These are phyloP conservation scores for Rhodinocichla rosea DNA, from an alignment of 2,113 vertebrate species.

Conservation along the genomic window DNA sequence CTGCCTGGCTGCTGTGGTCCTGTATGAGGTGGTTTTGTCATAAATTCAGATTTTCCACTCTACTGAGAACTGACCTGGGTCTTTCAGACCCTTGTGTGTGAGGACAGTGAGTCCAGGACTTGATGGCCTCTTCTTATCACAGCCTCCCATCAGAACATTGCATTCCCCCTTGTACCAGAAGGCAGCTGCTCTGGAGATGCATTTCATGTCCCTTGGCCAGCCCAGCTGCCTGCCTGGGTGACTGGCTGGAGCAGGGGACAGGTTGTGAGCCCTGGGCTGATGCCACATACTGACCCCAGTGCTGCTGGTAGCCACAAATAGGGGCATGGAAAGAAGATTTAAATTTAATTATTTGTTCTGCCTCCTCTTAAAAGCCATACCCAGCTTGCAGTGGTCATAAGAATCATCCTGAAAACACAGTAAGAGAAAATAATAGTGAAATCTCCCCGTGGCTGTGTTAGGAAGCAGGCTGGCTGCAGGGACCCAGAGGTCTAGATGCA, in stretches of 20 bases:
- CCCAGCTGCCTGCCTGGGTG: neutral
- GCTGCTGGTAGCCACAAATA: neutral
- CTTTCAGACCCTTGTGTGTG: neutral
- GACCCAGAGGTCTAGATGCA: neutral
- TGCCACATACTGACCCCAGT: neutral
- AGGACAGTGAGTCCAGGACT: constrained; percentile 54
- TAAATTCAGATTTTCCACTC: constrained; percentile 33
- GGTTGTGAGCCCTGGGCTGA: neutral
- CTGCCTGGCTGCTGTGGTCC: neutral
- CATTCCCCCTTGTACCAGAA: constrained; percentile 48
- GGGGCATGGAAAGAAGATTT: neutral
- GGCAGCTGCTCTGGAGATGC: constrained; percentile 46
- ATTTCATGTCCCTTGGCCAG: neutral
- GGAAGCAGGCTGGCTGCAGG: neutral
- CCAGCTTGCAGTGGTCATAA: neutral
- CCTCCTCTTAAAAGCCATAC: neutral
- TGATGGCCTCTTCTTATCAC: constrained; percentile 51
- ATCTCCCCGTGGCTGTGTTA: neutral
- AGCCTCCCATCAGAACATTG: constrained; percentile 57
- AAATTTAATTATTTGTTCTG: neutral
- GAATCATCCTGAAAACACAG: neutral
- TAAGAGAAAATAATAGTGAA: neutral
- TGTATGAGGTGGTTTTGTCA: neutral
- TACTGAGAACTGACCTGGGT: constrained; percentile 49
- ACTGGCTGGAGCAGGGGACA: neutral